These are phyloP conservation scores for Dilophus febrilis DNA, from an alignment of 2,888 invertebrate species.

Conservation along the genomic window DNA sequence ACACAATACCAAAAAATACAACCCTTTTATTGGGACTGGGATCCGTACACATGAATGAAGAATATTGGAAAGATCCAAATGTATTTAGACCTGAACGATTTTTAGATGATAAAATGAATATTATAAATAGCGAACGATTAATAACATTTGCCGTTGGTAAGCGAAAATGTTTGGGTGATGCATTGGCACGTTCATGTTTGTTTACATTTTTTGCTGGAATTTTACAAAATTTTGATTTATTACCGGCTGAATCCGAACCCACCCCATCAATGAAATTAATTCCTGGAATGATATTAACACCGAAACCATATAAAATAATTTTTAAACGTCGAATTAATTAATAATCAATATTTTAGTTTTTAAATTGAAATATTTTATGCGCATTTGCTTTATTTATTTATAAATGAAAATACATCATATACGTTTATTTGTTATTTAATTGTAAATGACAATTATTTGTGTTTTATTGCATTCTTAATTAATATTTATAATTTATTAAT, in stretches of 20 bases:
- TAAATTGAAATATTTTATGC: no score
- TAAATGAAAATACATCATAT: no score
- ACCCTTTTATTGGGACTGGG: constrained; percentile 35
- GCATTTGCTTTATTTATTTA: no score
- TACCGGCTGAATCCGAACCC: constrained; percentile 25
- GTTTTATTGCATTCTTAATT: no score
- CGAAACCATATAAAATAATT: constrained; percentile 35
- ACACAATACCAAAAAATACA: constrained; percentile 35
- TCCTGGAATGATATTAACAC: constrained; percentile 38
- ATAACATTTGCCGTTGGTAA: constrained; percentile 35
- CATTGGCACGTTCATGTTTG: constrained; percentile 40
- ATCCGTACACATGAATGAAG: constrained; percentile 37
- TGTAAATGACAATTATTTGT: no score
- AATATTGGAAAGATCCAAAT: constrained; percentile 42
- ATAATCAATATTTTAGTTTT: no score
- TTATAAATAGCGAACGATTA: constrained; percentile 22
- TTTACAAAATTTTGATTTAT: constrained; percentile 36
- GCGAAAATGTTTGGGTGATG: constrained; percentile 47
- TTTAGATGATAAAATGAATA: constrained; percentile 24
- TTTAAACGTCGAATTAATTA: constrained; percentile 18
- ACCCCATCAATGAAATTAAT: constrained; percentile 30
- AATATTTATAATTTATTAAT: no score
- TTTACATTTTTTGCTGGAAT: constrained; percentile 44
- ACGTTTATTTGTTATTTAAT: no score
- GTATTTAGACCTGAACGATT: constrained; percentile 47